These are phyloP conservation scores for Plutomurus gul DNA, from an alignment of 1,140 invertebrate genomes.

Conservation along the genomic window DNA sequence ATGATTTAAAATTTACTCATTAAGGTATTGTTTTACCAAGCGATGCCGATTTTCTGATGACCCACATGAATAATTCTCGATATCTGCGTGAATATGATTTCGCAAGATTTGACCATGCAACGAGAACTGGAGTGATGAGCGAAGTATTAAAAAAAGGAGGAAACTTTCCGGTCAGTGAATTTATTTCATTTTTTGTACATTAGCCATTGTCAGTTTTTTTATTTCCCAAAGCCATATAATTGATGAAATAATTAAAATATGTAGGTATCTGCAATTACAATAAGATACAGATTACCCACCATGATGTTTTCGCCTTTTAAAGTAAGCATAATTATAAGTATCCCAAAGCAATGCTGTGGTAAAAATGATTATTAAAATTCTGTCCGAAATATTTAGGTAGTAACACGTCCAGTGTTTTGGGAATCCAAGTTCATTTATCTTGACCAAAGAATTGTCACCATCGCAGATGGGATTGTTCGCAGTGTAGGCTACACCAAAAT, in stretches of 20 bases:
- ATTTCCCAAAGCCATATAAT: too few relatives aligned
- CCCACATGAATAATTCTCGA: constrained; percentile 84
- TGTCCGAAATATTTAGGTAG: constrained; percentile 35
- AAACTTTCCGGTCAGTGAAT: constrained; percentile 70
- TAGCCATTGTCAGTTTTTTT: too few relatives aligned
- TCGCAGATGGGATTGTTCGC: constrained; percentile 75
- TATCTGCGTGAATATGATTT: constrained; percentile 82
- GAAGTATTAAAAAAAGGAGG: constrained; percentile 66
- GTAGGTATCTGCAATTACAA: constrained; percentile 72
- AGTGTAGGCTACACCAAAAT: constrained; percentile 76
- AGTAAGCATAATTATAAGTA: constrained; percentile 62
- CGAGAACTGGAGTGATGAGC: constrained; percentile 69
- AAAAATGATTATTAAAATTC: not conserved
- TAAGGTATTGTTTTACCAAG: constrained; percentile 40
- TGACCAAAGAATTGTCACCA: constrained; percentile 78
- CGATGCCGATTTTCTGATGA: constrained; percentile 45
- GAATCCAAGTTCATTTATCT: constrained; percentile 81
- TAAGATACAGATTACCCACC: constrained; percentile 74
- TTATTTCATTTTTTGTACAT: too few relatives aligned
- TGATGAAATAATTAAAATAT: too few relatives aligned
- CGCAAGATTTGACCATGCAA: constrained; percentile 74
- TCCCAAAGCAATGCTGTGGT: not conserved
- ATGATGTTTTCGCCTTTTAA: constrained; percentile 75
- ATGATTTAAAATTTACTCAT: not conserved
- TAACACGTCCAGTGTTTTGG: constrained; percentile 76